phyloP scores from a whole-genome alignment of 37 sponge, comb jelly and placozoan genomes.

The Halisarca cf. caerulea region DNA sequence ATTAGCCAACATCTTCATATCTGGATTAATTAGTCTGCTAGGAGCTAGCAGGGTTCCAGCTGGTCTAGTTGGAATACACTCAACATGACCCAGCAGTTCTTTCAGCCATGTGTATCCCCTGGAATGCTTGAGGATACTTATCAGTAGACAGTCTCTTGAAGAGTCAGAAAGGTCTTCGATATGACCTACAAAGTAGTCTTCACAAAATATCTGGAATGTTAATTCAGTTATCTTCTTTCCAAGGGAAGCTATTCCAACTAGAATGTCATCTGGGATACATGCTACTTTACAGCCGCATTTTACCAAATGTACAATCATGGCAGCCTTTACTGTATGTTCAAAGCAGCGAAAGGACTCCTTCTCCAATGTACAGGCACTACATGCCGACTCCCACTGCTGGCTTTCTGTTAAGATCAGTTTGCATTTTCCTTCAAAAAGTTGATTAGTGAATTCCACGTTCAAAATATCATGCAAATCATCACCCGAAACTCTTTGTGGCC shows the following conservation, averaged over 20 bases:
- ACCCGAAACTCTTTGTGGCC: conserved; percentile 39
- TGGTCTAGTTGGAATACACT: conserved; percentile 39
- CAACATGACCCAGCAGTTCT: background rate
- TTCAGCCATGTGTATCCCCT: conserved; percentile 26
- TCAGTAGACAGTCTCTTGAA: background rate
- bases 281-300: no score
- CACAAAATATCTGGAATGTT: background rate
- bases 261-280: no score
- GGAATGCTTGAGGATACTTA: background rate
- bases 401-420: background rate
- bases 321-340: no score
- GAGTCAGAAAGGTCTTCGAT: background rate
- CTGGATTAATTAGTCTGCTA: conserved; percentile 32
- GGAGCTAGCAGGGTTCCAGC: conserved; percentile 4
- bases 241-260: no score
- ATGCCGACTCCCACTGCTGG: conserved; percentile 31
- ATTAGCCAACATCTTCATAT: background rate
- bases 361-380: background rate
- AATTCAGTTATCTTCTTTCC: background rate
- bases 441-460: background rate
- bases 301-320: no score
- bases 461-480: background rate
- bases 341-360: background rate
- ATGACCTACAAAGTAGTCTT: background rate
- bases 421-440: background rate